Evolutionary conservation across 2,797 vertebrate species (phyloP), one percentile per base, ranked within the genome.

Genomic region (Amniataba percoides): DNA sequence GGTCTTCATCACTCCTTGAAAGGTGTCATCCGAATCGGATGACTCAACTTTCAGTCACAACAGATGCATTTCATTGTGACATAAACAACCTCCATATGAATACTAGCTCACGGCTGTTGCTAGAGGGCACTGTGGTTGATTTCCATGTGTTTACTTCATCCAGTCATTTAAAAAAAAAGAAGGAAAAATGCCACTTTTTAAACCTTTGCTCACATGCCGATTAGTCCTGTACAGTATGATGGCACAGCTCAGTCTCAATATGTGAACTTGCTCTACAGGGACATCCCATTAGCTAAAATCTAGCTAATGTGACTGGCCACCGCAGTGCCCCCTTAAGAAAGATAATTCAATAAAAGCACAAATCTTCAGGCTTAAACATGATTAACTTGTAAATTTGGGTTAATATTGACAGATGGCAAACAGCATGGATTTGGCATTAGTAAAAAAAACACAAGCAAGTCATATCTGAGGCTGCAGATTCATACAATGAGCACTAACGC

Each of bases 21-120:
- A 91, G 85, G 57, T 77, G 78, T 81, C 90, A 90, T 83, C 78
- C 40, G 9, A 14, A 64, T 49, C 2, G 79, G 89, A 90, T 88
- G 89, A 83, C 59, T 70, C 57, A 82, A 53, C 89, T 90, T 92
- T 92, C 90, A 87, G 80, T 88, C 88, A 80, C 88, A 88, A 91
- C 21, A 39, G 56, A 74, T 81, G 83, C 78, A 81, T 68, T 87
- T 88, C 57, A 80, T 89, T 91, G 90, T 88, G 91, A 89, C 85
- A 67, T 55, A 39, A 78, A 75, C 69, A 69, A 39, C 48, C 31
- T 71, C 52, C 61, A 69, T 71, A 46, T 78, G 65, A 79, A 78
- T 7, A 78, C 62, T 25, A 52, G 42, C 61, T 74, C 59, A 70
- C 78, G 70, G 69, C 76, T 87, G 77, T 71, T 85, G 82, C 72